These are phyloP conservation scores for Patagioenas fasciata DNA, from an alignment of 2,113 vertebrate genomes.

Conservation along the genomic window DNA sequence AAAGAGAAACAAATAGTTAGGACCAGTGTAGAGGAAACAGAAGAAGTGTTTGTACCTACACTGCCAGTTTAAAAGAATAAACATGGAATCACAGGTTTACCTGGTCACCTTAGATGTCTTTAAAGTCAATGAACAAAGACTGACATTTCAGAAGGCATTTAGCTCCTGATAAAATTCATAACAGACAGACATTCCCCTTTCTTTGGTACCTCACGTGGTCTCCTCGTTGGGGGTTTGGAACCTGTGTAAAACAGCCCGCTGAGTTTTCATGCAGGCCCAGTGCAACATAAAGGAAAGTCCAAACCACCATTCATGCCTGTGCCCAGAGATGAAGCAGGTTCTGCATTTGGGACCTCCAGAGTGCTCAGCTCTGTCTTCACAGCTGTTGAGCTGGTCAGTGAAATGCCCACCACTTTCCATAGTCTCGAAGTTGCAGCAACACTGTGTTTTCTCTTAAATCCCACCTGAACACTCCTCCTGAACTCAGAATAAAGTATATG, in stretches of 20 bases:
- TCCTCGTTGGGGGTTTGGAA: neutral
- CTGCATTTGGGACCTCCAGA: accelerated
- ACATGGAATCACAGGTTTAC: neutral
- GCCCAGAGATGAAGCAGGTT: neutral
- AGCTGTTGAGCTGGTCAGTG: neutral
- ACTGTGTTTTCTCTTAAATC: neutral
- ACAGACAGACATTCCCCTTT: accelerated
- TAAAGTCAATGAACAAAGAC: neutral
- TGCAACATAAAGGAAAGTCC: neutral
- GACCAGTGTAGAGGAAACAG: neutral
- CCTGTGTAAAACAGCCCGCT: neutral
- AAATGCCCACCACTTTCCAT: accelerated
- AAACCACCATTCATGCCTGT: neutral
- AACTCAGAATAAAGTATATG: neutral
- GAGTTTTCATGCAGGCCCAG: neutral
- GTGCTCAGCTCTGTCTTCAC: neutral
- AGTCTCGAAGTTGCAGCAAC: neutral
- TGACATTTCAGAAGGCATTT: neutral
- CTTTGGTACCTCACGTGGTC: neutral
- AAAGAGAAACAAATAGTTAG: neutral
- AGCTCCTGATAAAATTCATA: neutral
- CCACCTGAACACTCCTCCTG: accelerated
- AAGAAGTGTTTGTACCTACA: neutral
- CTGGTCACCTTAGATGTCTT: neutral
- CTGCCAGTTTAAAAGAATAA: neutral